phyloP scores from a whole-genome alignment of 2,888 invertebrate genomes.

The Synanthedon vespiformis region DNA sequence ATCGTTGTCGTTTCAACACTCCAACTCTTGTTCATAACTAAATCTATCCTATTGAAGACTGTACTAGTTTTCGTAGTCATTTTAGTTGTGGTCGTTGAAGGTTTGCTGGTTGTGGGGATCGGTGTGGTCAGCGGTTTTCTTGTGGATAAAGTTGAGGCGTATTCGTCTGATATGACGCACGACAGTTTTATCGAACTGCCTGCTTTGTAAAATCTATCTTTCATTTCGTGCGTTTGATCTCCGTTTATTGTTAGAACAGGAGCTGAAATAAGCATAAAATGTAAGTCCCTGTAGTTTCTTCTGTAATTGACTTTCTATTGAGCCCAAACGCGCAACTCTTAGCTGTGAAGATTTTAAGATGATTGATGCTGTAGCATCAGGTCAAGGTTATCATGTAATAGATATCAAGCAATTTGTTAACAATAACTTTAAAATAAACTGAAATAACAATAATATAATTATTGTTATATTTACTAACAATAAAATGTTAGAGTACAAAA shows the following conservation, averaged over 20 bases:
- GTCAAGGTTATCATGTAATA: no score
- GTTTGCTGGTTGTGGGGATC: slow-evolving; percentile 33
- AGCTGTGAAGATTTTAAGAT: no score
- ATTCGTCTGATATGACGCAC: slow-evolving; percentile 67
- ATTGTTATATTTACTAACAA: no score
- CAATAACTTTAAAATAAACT: no score
- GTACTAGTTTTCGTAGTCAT: slow-evolving; percentile 55
- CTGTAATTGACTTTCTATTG: no score
- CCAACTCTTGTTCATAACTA: slow-evolving; percentile 66
- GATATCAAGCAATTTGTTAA: no score
- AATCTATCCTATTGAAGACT: slow-evolving; percentile 60
- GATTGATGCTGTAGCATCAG: no score
- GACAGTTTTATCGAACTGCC: slow-evolving; percentile 80
- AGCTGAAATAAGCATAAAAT: slow-evolving; percentile 54
- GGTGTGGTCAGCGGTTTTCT: slow-evolving; percentile 29
- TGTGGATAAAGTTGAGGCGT: slow-evolving; percentile 33
- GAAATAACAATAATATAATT: no score
- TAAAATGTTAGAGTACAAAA: no score
- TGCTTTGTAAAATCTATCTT: slow-evolving; percentile 79
- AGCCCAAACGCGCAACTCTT: no score
- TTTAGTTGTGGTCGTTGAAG: slow-evolving; percentile 48
- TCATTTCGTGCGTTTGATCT: slow-evolving; percentile 76
- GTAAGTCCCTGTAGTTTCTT: no score
- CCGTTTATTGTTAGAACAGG: slow-evolving; percentile 79
- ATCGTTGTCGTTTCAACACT: slow-evolving; percentile 61